Evolutionary conservation across 2,888 invertebrate species (phyloP).

Genomic region (Palloptera scutellata): DNA sequence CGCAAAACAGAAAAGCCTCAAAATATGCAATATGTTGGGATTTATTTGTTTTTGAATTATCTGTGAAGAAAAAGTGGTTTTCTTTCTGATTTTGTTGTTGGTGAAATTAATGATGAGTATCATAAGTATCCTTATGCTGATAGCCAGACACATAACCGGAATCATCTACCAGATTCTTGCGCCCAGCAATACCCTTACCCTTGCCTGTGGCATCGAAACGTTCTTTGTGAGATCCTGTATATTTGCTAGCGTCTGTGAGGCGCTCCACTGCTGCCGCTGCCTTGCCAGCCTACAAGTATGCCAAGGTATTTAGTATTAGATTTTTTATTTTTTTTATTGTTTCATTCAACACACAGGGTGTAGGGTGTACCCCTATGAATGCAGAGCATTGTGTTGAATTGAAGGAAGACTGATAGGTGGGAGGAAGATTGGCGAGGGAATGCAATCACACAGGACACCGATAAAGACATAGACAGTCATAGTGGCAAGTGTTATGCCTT

Average conservation of each 20-base stretch:
- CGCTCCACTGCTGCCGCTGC: constrained; percentile 69
- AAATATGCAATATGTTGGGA: neutral
- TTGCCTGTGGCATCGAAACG: constrained; percentile 86
- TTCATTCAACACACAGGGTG: too few species aligned
- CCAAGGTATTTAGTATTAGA: neutral
- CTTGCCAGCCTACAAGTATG: constrained; percentile 58
- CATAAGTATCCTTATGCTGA: constrained; percentile 82
- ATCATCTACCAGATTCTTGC: constrained; percentile 77
- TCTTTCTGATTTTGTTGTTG: too few species aligned
- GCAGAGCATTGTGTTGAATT: too few species aligned
- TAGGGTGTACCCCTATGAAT: too few species aligned
- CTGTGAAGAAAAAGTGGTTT: too few species aligned
- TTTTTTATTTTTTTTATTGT: neutral
- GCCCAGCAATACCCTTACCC: constrained; percentile 85
- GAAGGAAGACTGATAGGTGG: too few species aligned
- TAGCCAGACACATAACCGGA: constrained; percentile 87
- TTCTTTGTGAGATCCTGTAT: constrained; percentile 87
- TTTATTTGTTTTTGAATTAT: too few species aligned
- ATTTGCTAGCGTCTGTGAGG: constrained; percentile 85
- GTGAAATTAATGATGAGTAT: constrained; percentile 67
- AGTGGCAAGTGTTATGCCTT: too few species aligned
- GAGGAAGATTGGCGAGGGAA: too few species aligned
- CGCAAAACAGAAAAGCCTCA: constrained; percentile 4
- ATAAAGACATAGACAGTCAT: too few species aligned
- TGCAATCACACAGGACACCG: too few species aligned